Evolutionary conservation across 2,888 invertebrate species (phyloP).

Genomic region (Matsumyia berberina): DNA sequence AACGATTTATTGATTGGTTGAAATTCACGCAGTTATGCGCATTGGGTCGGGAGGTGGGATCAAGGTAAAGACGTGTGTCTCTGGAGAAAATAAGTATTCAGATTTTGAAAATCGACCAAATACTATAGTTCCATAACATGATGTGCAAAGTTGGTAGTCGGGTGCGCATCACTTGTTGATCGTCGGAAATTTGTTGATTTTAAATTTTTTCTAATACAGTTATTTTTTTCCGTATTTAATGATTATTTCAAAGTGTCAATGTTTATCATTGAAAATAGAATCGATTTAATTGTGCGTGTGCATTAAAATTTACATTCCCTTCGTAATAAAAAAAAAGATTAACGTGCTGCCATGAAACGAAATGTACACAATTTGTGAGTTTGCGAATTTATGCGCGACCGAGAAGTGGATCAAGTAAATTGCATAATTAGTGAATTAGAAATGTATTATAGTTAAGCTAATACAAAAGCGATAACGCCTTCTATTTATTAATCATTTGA

Average conservation of each 20-base stretch:
- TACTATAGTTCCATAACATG: slow-evolving; percentile 48
- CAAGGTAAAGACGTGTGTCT: slow-evolving; percentile 50
- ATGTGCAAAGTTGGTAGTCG: slow-evolving; percentile 65
- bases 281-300: slow-evolving; percentile 34
- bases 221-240: neutral
- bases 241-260: neutral
- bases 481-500: slow-evolving; percentile 82
- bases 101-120: slow-evolving; percentile 7
- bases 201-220: neutral
- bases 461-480: slow-evolving; percentile 67
- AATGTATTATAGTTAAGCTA: slow-evolving; percentile 5
- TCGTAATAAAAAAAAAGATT: slow-evolving; percentile 48
- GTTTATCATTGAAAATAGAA: neutral
- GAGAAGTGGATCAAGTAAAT: slow-evolving; percentile 47
- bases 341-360: slow-evolving; percentile 42
- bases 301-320: slow-evolving; percentile 43
- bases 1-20: slow-evolving; percentile 73
- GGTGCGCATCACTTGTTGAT: slow-evolving; percentile 63
- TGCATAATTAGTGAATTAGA: slow-evolving; percentile 54
- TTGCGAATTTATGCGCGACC: slow-evolving; percentile 37
- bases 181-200: slow-evolving; percentile 28
- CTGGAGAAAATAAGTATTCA: slow-evolving; percentile 50
- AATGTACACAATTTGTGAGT: slow-evolving; percentile 23
- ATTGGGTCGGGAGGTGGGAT: slow-evolving; percentile 68
- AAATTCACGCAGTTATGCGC: slow-evolving; percentile 30